Base-by-base conservation (phyloP, 1,140 invertebrate species). In the Maniola jurtina region DNA sequence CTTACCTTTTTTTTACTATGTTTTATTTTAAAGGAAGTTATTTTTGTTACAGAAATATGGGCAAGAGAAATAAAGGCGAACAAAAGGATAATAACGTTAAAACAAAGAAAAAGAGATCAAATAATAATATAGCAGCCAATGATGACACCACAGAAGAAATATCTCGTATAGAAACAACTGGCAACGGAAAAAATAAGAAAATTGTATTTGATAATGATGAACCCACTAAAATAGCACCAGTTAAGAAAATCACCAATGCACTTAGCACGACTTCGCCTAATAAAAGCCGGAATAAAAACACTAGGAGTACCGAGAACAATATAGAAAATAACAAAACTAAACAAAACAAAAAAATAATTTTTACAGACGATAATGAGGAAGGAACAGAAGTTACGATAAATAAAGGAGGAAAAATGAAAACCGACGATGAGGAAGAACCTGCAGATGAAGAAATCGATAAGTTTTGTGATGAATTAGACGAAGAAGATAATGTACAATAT, bases 371-470 rank as follows among this genome's bases (percentile, higher is more conserved):
- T 58, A 62, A 52, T 35, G 64, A 70, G 16, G 25, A 59, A 15
- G 54, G 68, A 9, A 50, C 72, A 60, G 65, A 62, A 42, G 7
- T 54, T 0, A 50, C 45, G 45, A 70, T 35, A 40, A 58, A 34
- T 9, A 48, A 34, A 47, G 15, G 25, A 54, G 9, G 33, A 45
- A 54, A 52, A n/a, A 70, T 66, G 15, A 73, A 73, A 40, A 75
- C 73, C 64, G 61, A 15, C 55, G 61, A 73, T 40, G 84, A 89
- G 68, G 72, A 79, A 52, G 67, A 79, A 64, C 62, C 82, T 6
- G 81, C 80, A 71, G 86, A 89, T 64, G 88, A 88, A 71, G 88
- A 90, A 64, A 90, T 90, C 60, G 88, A 90, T 73, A 76, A 76
- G 34, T 90, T 88, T 71, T 88, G 86, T 77, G 81, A 88, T 60